These are phyloP conservation scores for Tragelaphus buxtoni DNA, from an alignment of 2,113 vertebrate genomes.

Conservation along the genomic window DNA sequence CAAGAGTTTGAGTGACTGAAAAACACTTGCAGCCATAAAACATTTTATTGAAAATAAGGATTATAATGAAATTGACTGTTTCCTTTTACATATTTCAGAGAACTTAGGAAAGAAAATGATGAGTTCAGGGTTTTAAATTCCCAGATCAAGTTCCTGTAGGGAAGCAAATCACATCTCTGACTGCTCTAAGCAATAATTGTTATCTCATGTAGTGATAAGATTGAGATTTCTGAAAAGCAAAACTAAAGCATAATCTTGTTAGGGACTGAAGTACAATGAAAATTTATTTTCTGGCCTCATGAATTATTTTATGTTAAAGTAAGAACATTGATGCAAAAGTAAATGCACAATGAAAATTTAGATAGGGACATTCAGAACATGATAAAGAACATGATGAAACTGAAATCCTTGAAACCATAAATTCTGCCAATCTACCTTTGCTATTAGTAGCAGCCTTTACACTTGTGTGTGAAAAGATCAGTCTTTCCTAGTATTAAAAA, in stretches of 20 bases:
- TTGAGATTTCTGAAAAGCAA: neutral
- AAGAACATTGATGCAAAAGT: neutral
- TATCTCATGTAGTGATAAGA: neutral
- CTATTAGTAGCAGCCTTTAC: neutral
- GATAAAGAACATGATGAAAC: neutral
- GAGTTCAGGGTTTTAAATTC: neutral
- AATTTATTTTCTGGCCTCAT: neutral
- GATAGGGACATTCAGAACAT: neutral
- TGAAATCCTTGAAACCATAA: neutral
- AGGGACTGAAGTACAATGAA: neutral
- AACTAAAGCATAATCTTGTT: neutral
- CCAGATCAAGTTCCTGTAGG: neutral
- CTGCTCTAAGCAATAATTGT: neutral
- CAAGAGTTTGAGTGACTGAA: neutral
- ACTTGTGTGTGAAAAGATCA: neutral
- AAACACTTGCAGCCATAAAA: neutral
- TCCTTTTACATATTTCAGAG: neutral
- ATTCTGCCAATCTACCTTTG: neutral
- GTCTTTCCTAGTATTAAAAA: neutral
- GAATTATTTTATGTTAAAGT: neutral
- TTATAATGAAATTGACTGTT: neutral
- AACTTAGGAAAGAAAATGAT: neutral
- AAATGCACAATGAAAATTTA: neutral
- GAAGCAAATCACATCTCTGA: neutral
- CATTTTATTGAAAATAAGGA: neutral